Conservation (phyloP, 2,113 vertebrate species). For the Anarrhichthys ocellatus region DNA sequence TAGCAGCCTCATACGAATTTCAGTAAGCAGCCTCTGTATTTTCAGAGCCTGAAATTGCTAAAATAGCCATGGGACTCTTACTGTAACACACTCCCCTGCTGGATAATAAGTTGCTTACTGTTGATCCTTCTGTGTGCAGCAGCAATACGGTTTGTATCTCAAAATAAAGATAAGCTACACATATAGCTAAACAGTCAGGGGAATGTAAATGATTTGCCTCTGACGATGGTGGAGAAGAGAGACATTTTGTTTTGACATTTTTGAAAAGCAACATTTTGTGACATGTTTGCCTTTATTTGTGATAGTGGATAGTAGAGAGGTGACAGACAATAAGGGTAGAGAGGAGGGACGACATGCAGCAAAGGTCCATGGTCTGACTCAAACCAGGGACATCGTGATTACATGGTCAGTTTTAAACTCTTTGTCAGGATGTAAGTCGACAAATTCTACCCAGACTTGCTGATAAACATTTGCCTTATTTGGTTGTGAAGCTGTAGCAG, state of each 20-base stretch:
- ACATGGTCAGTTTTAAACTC: not conserved
- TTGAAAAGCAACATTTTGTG: not conserved
- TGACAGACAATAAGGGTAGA: not conserved
- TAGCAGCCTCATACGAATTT: conserved; percentile 35
- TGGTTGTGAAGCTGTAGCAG: not conserved
- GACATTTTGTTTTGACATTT: conserved; percentile 1
- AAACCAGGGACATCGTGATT: not conserved
- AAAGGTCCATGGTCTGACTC: not conserved
- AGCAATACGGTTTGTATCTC: conserved; percentile 2
- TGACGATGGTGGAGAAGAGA: not conserved
- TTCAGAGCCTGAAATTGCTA: conserved; percentile 23
- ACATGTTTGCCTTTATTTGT: not conserved
- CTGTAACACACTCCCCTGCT: conserved; percentile 5
- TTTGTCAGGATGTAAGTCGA: not conserved
- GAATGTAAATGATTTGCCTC: not conserved
- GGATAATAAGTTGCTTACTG: conserved; percentile 6
- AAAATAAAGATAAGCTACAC: not conserved
- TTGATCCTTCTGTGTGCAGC: not conserved
- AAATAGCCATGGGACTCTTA: conserved; percentile 15
- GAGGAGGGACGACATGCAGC: not conserved
- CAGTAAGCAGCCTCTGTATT: conserved; percentile 23
- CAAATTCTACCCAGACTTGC: not conserved
- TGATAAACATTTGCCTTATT: not conserved
- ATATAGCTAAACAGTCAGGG: not conserved
- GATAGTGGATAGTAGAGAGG: not conserved